Base-by-base conservation (phyloP, 2,797 vertebrate genomes). In the Manis javanica region DNA sequence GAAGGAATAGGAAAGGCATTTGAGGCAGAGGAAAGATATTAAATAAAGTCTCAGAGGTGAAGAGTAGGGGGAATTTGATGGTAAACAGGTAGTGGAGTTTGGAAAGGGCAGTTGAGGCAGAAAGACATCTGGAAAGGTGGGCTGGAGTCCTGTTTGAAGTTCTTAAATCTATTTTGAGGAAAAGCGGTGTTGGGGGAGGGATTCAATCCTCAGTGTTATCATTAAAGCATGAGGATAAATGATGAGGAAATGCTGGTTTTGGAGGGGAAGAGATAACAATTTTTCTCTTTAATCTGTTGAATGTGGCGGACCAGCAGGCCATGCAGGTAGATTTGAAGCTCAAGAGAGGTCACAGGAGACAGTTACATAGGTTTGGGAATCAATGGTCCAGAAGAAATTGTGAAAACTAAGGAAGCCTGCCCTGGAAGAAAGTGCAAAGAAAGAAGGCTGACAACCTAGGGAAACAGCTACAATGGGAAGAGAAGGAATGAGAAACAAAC, bases 331-430 rank as follows among this genome's bases (percentile, higher is more conserved):
- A 37, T 46, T 85, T 57, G 23, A 74, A 87, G 57, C 59, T 91
- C n/a, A 74, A 87, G 21, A 78, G 23, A 90, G 11, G 19, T 81
- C 49, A 66, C 37, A 12, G 29, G 24, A 75, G 31, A 91, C 1
- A 90, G 69, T 86, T 24, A 42, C 59, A 92, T 29, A 96, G 46
- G 34, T 81, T 94, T 94, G 21, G 42, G 53, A 79, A 64, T 82
- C 59, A 68, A 63, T 51, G 55, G n/a, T 23, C 66, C 49, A 77
- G 72, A 74, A 96, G 16, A 95, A 87, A 91, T 72, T 77, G 34
- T 92, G 39, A 46, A 94, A 92, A 96, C n/a, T 23, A 95, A 87
- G n/a, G 23, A 82, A 93, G 21, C 75, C 69, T 97, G 2, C 31
- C 84, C n/a, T 85, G 15, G 29, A 96, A 91, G 75, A 93, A 93